These are phyloP conservation scores for Drosophila trichaetosa DNA, from an alignment of 2,888 invertebrate genomes.

Conservation along the genomic window DNA sequence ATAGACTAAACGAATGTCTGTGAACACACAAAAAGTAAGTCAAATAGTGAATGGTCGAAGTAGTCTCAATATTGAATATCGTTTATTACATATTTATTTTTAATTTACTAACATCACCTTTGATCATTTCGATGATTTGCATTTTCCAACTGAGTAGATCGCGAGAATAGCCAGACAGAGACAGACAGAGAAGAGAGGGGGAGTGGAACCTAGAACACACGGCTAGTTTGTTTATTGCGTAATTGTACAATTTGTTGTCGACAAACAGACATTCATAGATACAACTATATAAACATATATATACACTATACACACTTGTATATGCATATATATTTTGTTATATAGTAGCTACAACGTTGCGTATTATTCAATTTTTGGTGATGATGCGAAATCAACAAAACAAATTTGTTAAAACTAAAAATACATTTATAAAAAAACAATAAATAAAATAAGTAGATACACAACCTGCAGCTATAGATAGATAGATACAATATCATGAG, in stretches of 20 bases:
- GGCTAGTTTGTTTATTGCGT: constrained; percentile 56
- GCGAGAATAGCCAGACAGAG: background rate
- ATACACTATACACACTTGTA: background rate
- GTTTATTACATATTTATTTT: constrained; percentile 31
- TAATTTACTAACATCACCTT: constrained; percentile 37
- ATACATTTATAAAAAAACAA: constrained; percentile 51
- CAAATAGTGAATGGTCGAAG: constrained; percentile 5
- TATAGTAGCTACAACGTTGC: constrained; percentile 25
- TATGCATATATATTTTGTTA: constrained; percentile 19
- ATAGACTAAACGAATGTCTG: background rate
- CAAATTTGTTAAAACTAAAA: constrained; percentile 66
- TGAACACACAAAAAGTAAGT: constrained; percentile 1
- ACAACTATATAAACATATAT: background rate
- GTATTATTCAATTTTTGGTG: constrained; percentile 53
- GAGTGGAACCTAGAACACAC: constrained; percentile 18
- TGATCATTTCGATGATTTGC: constrained; percentile 60
- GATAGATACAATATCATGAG: constrained; percentile 18
- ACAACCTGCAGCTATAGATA: constrained; percentile 46
- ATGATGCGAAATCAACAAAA: constrained; percentile 62
- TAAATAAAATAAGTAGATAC: constrained; percentile 36
- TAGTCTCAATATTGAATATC: background rate
- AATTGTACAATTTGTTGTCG: constrained; percentile 51
- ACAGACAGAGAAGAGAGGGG: background rate
- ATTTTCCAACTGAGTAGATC: constrained; percentile 46
- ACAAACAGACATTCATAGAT: constrained; percentile 18